Base-by-base conservation (phyloP, 2,113 vertebrate genomes). In the Heterochromis multidens region DNA sequence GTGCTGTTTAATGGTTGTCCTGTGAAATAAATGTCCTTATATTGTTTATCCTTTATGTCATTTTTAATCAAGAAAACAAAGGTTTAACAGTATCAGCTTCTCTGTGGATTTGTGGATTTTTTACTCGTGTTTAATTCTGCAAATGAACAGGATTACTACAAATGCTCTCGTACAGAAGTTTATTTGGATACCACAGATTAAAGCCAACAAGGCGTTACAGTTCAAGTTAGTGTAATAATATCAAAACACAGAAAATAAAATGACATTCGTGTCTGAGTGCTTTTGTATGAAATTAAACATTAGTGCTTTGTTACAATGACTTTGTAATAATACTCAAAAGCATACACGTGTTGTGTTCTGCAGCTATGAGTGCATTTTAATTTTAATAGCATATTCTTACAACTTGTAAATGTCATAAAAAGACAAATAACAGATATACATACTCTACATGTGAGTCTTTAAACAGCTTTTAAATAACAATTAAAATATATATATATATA, bases 171-270 rank as follows among this genome's bases (percentile, higher is more conserved):
- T 62, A 27, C 61, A 80, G 25, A 29, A 46, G 14, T 93, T 94
- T 91, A 93, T 89, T 92, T 77, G 59, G 49, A 86, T 80, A 74
- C 56, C 72, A 87, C 78, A 82, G 81, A 89, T 72, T 77, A 43
- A 90, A n/a, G 67, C 67, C 65, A 76, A 40, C 37, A 79, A 56
- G 63, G 33, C 61, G 29, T 74, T 61, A 74, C 37, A 87, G 11
- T 79, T 84, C 10, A 17, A 52, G 21, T 83, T 23, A 33, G 29
- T 59, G 6, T 49, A 77, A 80, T 7, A 49, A 59, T 46, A 74
- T 58, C 3, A 76, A 83, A 84, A 87, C 46, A 57, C 21, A 89
- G n/a, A 86, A 80, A 84, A 82, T 83, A 83, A 76, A 40, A 49
- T 4, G 7, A 35, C 9, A 83, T 62, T 16, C 1, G 33, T 27